These are phyloP conservation scores for Geodia barretti DNA, from an alignment of 37 sponge, comb jelly and placozoan species.

Conservation along the genomic window DNA sequence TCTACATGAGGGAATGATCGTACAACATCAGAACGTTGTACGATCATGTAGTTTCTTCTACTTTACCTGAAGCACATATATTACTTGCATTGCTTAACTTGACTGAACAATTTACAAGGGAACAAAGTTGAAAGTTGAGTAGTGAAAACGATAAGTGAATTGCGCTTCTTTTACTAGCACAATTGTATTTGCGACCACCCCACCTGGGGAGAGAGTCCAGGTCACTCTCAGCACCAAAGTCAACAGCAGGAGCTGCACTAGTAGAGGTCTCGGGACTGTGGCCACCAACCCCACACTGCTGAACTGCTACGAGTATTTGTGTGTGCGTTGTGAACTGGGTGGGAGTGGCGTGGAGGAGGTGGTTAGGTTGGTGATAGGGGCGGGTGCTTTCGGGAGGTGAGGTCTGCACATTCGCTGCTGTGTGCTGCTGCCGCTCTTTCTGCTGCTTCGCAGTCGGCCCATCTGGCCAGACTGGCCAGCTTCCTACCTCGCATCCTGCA, in stretches of 20 bases:
- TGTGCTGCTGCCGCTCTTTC: slow-evolving; percentile 17
- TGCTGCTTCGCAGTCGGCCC: background rate
- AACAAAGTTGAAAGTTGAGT: too few relatives aligned
- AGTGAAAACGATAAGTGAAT: too few relatives aligned
- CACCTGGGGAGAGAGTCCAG: background rate
- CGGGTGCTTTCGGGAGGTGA: background rate
- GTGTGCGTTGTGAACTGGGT: background rate
- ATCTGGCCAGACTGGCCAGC: slow-evolving; percentile 53
- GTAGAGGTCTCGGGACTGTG: background rate
- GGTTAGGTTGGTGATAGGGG: background rate
- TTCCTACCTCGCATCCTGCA: too few relatives aligned
- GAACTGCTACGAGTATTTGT: too few relatives aligned
- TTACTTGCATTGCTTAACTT: too few relatives aligned
- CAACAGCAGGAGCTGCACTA: background rate
- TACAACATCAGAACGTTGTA: too few relatives aligned
- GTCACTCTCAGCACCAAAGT: background rate
- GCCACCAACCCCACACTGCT: background rate
- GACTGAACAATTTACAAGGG: too few relatives aligned
- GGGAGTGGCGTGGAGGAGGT: background rate
- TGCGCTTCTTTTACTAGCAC: too few relatives aligned
- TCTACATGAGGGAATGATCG: too few relatives aligned
- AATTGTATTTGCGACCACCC: too few relatives aligned
- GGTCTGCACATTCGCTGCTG: background rate
- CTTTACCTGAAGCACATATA: too few relatives aligned
- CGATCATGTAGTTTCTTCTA: too few relatives aligned